Evolutionary conservation across 2,888 invertebrate genomes (phyloP).

Genomic region (Ypsolopha sequella): DNA sequence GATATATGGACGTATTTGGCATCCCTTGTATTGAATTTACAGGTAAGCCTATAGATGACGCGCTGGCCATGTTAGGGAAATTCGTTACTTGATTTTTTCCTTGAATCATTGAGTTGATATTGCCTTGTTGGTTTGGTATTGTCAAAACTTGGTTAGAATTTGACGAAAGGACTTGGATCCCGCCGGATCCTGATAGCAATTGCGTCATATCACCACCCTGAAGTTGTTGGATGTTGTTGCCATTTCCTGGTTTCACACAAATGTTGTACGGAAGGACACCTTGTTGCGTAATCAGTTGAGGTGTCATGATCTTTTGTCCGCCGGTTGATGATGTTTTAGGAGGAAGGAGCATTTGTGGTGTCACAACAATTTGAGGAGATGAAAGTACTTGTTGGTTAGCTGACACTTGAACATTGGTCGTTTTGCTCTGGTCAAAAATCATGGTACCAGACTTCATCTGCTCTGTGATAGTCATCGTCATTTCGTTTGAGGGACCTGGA

Average conservation of each 20-base stretch:
- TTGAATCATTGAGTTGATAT: constrained; percentile 48
- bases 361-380: constrained; percentile 63
- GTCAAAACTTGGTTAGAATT: constrained; percentile 63
- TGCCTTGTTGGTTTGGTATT: constrained; percentile 53
- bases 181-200: constrained; percentile 50
- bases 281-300: constrained; percentile 59
- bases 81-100: constrained; percentile 56
- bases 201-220: constrained; percentile 61
- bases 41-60: constrained; percentile 59
- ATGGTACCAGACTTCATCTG: constrained; percentile 63
- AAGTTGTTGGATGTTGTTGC: constrained; percentile 52
- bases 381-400: constrained; percentile 56
- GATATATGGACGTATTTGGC: constrained; percentile 55
- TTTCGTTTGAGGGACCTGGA: constrained; percentile 61
- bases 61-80: constrained; percentile 64
- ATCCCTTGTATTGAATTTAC: constrained; percentile 63
- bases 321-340: constrained; percentile 51
- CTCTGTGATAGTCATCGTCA: constrained; percentile 64
- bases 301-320: constrained; percentile 52
- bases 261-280: constrained; percentile 60
- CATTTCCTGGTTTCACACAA: constrained; percentile 57
- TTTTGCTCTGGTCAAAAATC: constrained; percentile 60
- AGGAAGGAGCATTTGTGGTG: constrained; percentile 61
- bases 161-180: constrained; percentile 65
- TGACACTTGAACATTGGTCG: constrained; percentile 58